Evolutionary conservation across 1,140 invertebrate genomes (phyloP), one percentile per base, ranked within the genome.

Genomic region (Hylaeus volcanicus): DNA sequence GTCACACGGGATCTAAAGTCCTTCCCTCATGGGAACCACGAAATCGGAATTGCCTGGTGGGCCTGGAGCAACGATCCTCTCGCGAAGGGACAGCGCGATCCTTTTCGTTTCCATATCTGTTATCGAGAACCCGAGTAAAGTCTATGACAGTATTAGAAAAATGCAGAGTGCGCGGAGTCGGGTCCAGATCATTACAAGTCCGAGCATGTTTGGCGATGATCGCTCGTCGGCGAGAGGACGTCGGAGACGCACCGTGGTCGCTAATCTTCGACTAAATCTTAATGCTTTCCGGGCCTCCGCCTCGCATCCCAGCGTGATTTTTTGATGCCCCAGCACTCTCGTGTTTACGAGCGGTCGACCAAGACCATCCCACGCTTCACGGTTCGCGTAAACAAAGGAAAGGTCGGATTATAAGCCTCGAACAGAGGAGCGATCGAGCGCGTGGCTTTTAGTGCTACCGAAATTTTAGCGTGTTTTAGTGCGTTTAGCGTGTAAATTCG

Each of bases 381-480:
- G 64, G 4, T 43, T 14, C 58, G 63, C 37, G 64, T 37, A 61
- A 72, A 85, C 72, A 86, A 85, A 86, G 72, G 37, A 37, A 43
- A 58, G 51, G 14, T 0, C 37, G 61, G 43, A 76, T 84, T 76
- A 74, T 53, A 9, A 51, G n/a, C 5, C 65, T 0, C 15, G 39
- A 43, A 15, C 15, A 37, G 43, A 48, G 45, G 45, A 48, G 45
- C 45, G n/a, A 43, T 14, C 3, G 37, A 55, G 61, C 56, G 79
- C 73, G 51, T 77, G 79, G 60, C 71, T 70, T 85, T 86, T 82
- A 82, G 56, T 6, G 85, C 81, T 86, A 86, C 84, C 71, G 81
- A 55, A 66, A 5, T 83, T 86, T 86, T 80, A 86, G 58, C 86
- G 73, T 37, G 69, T 86, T 86, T 75, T 86, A 83, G 69, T 58